Evolutionary conservation across 37 sponge, comb jelly and placozoan genomes (phyloP), one percentile per base, ranked within the genome.

Genomic region (Sycon ciliatum): DNA sequence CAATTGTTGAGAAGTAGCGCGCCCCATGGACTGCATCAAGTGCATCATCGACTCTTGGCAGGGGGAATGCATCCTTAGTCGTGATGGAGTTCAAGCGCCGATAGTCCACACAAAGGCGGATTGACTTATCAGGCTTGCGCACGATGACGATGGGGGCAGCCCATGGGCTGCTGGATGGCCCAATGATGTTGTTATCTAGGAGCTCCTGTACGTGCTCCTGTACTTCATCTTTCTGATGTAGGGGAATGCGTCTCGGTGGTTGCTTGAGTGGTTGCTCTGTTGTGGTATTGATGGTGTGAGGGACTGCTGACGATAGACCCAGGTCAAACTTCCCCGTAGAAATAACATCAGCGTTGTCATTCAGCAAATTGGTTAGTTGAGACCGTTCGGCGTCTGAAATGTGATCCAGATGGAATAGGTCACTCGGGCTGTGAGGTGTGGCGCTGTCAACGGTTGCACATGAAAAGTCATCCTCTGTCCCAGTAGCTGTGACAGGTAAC

Each of bases 61-160:
- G 32, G 42, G 71, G 71, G 52, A 53, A 71, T 1, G 71, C 55
- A 71, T 71, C 71, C 28, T 49, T 71, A 53, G 32, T 46, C 13
- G 71, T 71, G n/a, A 71, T 55, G 20, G 7, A 1, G 34, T 71
- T 71, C 0, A 71, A 34, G 3, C 27, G 42, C 7, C 71, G 55
- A 32, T 71, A 71, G 55, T 71, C 71, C 29, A 63, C 32, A 24
- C 29, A 63, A 4, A 63, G 32, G 26, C 65, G n/a, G 39, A 28
- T 34, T 1, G 26, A 39, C 23, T 26, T 29, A 37, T 34, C 39
- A 23, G 22, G 28, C 27, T 63, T 63, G 3, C 26, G n/a, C 2
- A 30, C 65, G 1, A 63, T 31, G n/a, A 63, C 32, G 29, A 63
- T 30, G 32, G 4, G 32, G 2, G 65, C 28, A 31, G 65, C 32